These are phyloP conservation scores for Pasiphila rectangulata DNA, from an alignment of 2,888 invertebrate species.

Conservation along the genomic window DNA sequence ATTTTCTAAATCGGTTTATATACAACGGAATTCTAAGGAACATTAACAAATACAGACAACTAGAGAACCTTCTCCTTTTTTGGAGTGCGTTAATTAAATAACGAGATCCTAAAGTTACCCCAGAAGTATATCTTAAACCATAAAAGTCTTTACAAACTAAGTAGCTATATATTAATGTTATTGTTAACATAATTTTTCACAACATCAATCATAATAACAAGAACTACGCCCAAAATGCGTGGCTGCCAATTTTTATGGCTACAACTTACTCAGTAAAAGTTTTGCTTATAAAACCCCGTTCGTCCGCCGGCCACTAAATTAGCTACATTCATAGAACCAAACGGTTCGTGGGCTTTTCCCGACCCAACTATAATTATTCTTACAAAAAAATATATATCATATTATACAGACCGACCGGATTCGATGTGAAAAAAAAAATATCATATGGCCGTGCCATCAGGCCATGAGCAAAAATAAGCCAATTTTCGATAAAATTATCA, in stretches of 20 bases:
- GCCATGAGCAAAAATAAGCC: too few relatives aligned
- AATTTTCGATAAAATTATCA: too few relatives aligned
- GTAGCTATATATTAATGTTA: not conserved
- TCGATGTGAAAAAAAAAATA: too few relatives aligned
- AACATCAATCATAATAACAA: constrained; percentile 23
- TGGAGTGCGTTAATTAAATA: too few relatives aligned
- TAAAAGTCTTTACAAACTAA: not conserved
- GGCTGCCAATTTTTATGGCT: constrained; percentile 35
- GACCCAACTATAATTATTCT: constrained; percentile 3
- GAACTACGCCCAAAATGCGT: constrained; percentile 27
- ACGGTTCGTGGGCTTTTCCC: constrained; percentile 20
- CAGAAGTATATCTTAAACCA: not conserved
- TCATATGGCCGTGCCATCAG: too few relatives aligned
- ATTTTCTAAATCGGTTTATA: too few relatives aligned
- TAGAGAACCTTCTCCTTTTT: too few relatives aligned
- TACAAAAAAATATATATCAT: not conserved
- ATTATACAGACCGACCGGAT: too few relatives aligned
- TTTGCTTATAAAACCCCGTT: constrained; percentile 41
- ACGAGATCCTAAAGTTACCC: not conserved
- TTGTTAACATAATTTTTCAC: constrained; percentile 15
- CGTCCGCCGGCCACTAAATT: constrained; percentile 51
- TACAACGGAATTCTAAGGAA: too few relatives aligned
- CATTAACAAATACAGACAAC: too few relatives aligned
- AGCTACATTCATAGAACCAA: constrained; percentile 59
- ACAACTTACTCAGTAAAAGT: constrained; percentile 41